phyloP scores from a whole-genome alignment of 2,888 invertebrate species.

The Folsomia manolachei region DNA sequence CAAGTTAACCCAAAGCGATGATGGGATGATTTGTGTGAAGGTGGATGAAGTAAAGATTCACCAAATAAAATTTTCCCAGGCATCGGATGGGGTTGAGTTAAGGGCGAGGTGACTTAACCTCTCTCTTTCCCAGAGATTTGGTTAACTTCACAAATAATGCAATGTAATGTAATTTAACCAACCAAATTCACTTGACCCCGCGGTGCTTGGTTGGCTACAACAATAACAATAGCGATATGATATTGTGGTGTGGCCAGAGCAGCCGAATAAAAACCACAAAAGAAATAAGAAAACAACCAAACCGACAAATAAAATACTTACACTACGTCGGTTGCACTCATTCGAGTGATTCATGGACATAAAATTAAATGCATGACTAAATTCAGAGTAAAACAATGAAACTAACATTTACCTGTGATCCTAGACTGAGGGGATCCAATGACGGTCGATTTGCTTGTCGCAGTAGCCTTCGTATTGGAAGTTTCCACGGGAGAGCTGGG shows the following conservation, averaged over 20 bases:
- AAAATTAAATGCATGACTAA: background rate
- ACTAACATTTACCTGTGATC: constrained; percentile 33
- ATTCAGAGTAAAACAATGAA: background rate
- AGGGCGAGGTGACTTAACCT: background rate
- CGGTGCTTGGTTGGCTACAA: background rate
- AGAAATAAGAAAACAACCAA: background rate
- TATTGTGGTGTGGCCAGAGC: background rate
- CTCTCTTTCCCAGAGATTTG: background rate
- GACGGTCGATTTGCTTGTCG: background rate
- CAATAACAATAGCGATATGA: no score
- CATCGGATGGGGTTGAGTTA: background rate
- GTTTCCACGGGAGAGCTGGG: constrained; percentile 26
- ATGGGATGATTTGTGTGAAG: background rate
- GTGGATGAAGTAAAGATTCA: background rate
- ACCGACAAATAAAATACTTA: background rate
- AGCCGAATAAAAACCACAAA: background rate
- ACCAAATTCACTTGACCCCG: background rate
- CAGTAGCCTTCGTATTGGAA: background rate
- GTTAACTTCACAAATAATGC: background rate
- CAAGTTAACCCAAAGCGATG: background rate
- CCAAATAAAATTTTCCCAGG: background rate
- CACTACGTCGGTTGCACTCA: background rate
- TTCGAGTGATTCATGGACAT: background rate
- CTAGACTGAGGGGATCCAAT: constrained; percentile 22
- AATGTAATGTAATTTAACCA: background rate